Evolutionary conservation across 2,797 vertebrate species (phyloP), one percentile per base, ranked within the genome.

Genomic region (Apogon hyalosoma): DNA sequence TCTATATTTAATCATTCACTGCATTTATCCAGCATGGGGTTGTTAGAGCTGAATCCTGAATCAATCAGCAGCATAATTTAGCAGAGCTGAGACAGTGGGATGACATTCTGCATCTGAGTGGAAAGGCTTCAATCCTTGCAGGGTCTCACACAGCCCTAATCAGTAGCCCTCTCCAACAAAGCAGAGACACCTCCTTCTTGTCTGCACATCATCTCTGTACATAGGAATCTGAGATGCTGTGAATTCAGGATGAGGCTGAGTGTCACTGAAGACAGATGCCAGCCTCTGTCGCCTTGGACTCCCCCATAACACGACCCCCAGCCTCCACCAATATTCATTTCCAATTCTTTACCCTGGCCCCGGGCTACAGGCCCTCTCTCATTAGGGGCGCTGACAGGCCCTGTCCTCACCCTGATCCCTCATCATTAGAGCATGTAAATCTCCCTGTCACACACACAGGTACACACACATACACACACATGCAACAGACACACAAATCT

Each of bases 351-450:
- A 84, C 45, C 75, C 50, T 66, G 71, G 84, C 91, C 89, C 69
- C 41, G 0, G 90, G 91, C 90, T 84, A 89, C 69, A 75, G 76
- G 67, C 80, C 79, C 63, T 59, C 77, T 80, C 89, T 93, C 90
- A 93, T 94, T 93, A 94, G 89, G 90, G 83, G 79, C 41, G 81
- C 89, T 92, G 92, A 94, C 94, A 92, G 91, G 85, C 76, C 73
- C 91, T 86, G 87, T 92, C 88, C 81, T 90, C 86, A 56, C 73
- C 83, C 77, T 90, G 88, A 92, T 93, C 90, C 92, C 91, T 93
- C 92, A 93, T 93, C 92, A 94, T 94, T 94, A 94, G 83, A 91
- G 90, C 92, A 93, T 94, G 92, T 92, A 94, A 94, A 94, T 93
- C 85, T 90, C 86, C 83, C 89, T 87, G 83, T 88, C 92, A 92